Evolutionary conservation across 2,797 vertebrate genomes (phyloP).

Genomic region (Coracias cyanogaster): DNA sequence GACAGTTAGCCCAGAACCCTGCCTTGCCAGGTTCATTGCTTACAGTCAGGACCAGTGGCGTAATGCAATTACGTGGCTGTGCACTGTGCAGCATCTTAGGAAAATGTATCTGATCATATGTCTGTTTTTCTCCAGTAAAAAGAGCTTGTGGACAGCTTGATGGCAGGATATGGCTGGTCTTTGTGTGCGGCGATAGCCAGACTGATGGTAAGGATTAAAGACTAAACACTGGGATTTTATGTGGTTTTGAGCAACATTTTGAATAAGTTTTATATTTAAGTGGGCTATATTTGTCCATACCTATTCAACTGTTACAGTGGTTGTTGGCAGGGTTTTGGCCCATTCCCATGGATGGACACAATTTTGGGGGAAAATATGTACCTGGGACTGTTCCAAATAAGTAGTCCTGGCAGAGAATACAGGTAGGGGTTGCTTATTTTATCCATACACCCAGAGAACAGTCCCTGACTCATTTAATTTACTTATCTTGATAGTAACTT

Average conservation of each 20-base stretch:
- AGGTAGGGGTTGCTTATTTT: background rate
- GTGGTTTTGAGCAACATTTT: background rate
- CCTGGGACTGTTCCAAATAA: background rate
- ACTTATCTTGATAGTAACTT: background rate
- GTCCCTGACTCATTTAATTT: background rate
- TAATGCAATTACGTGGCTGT: constrained; percentile 53
- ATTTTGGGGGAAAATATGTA: background rate
- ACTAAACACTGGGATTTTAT: constrained; percentile 28
- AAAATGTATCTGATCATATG: constrained; percentile 45
- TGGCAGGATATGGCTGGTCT: constrained; percentile 39
- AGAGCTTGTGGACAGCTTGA: constrained; percentile 71
- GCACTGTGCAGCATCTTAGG: background rate
- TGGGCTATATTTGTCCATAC: background rate
- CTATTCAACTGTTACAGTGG: background rate
- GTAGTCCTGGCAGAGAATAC: background rate
- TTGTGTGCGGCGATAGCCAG: constrained; percentile 36
- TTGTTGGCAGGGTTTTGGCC: background rate
- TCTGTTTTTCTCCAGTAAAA: constrained; percentile 53
- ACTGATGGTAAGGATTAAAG: constrained; percentile 48
- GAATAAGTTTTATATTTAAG: background rate
- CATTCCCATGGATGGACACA: background rate
- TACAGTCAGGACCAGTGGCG: constrained; percentile 29
- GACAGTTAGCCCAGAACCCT: constrained; percentile 51
- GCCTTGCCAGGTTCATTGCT: constrained; percentile 48
- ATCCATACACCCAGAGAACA: background rate